These are phyloP conservation scores for Cettia cetti DNA, from an alignment of 2,113 vertebrate species.

Conservation along the genomic window DNA sequence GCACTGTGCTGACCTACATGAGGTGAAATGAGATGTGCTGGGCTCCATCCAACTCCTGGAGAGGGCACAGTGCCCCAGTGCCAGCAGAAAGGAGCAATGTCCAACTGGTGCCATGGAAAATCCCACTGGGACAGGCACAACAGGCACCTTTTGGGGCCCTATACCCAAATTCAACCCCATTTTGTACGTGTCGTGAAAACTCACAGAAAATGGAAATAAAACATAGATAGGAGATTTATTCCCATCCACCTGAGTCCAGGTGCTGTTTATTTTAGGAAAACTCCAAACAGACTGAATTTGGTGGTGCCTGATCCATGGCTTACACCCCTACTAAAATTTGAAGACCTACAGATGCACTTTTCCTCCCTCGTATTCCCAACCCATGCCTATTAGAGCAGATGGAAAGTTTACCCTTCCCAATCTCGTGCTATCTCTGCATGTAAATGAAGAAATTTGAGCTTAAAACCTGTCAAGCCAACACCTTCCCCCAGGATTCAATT, in stretches of 20 bases:
- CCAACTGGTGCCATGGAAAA: not conserved
- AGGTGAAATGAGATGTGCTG: conserved; percentile 8
- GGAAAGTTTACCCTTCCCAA: conserved; percentile 39
- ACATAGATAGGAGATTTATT: not conserved
- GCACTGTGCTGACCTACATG: not conserved
- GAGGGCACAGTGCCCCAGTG: fast-evolving
- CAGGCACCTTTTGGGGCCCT: not conserved
- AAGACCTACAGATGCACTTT: not conserved
- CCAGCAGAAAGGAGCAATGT: not conserved
- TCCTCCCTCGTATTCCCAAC: not conserved
- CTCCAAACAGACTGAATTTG: not conserved
- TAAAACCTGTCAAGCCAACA: conserved; percentile 30
- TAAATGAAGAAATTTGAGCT: conserved; percentile 39
- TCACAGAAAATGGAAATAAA: not conserved
- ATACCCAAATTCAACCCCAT: fast-evolving
- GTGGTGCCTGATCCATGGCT: not conserved
- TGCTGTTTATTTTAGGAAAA: not conserved
- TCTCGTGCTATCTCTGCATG: conserved; percentile 25
- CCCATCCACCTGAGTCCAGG: not conserved
- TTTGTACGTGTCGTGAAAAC: not conserved
- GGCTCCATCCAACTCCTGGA: not conserved
- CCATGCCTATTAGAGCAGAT: conserved; percentile 6
- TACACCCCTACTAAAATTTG: not conserved
- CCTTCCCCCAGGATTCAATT: conserved; percentile 39
- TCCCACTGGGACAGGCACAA: fast-evolving